These are phyloP conservation scores for Plodia interpunctella DNA, from an alignment of 1,140 invertebrate genomes.

Conservation along the genomic window DNA sequence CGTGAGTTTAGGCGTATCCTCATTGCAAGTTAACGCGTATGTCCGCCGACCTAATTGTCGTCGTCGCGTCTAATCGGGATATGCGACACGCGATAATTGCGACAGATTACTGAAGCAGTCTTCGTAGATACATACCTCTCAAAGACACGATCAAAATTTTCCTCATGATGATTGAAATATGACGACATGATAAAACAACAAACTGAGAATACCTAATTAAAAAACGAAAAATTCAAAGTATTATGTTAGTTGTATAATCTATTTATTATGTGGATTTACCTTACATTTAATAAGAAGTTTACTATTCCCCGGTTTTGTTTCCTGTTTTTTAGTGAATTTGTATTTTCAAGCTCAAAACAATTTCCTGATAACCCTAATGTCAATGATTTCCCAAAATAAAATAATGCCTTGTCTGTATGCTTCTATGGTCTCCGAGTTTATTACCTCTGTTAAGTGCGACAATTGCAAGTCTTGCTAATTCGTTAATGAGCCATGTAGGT, in stretches of 20 bases:
- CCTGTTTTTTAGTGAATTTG: too few relatives aligned
- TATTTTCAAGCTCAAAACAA: too few relatives aligned
- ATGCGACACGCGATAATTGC: constrained; percentile 73
- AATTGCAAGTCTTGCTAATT: constrained; percentile 70
- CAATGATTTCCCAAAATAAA: not conserved
- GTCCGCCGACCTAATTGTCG: constrained; percentile 74
- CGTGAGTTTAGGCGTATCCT: constrained; percentile 71
- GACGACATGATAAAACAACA: too few relatives aligned
- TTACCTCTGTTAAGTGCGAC: constrained; percentile 51
- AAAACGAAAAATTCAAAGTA: too few relatives aligned
- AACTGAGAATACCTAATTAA: too few relatives aligned
- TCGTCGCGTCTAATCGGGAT: constrained; percentile 69
- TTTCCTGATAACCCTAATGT: too few relatives aligned
- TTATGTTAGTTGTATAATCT: too few relatives aligned
- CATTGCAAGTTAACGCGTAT: constrained; percentile 72
- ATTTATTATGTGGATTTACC: too few relatives aligned
- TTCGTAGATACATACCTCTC: not conserved
- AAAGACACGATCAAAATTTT: not conserved
- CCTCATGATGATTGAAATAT: too few relatives aligned
- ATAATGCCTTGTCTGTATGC: constrained; percentile 34
- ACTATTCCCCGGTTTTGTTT: too few relatives aligned
- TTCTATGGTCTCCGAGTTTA: constrained; percentile 48
- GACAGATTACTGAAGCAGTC: constrained; percentile 48
- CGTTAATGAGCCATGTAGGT: constrained; percentile 73
- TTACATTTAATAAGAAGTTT: too few relatives aligned